Conservation (phyloP, 2,888 invertebrate genomes). For the Drosophila colorata region DNA sequence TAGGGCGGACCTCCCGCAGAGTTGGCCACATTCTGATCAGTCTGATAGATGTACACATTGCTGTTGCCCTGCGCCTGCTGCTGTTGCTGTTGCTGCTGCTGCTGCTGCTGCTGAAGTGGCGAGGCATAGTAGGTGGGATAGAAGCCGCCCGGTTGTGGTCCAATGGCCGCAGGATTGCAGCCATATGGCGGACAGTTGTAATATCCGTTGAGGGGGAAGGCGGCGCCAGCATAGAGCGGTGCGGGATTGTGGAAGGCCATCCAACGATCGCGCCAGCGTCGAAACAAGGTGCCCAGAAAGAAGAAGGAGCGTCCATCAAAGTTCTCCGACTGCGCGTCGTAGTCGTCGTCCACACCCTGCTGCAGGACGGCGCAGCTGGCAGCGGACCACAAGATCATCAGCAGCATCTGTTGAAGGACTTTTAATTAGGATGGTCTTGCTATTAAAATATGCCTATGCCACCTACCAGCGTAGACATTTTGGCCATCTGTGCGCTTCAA, state of each 20-base stretch:
- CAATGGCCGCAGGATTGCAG: slow-evolving; percentile 60
- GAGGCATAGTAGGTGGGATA: slow-evolving; percentile 56
- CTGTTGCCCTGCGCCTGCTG: slow-evolving; percentile 74
- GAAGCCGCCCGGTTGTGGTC: slow-evolving; percentile 54
- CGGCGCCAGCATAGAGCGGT: slow-evolving; percentile 69
- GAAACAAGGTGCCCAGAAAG: slow-evolving; percentile 70
- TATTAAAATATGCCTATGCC: no score
- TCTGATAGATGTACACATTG: slow-evolving; percentile 72
- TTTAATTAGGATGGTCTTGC: background rate
- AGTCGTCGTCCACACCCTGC: slow-evolving; percentile 25
- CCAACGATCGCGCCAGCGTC: slow-evolving; percentile 78
- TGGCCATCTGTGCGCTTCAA: slow-evolving; percentile 42
- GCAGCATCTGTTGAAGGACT: slow-evolving; percentile 18
- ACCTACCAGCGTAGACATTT: slow-evolving; percentile 55
- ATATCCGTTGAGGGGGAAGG: slow-evolving; percentile 59
- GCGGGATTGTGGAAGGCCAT: slow-evolving; percentile 54
- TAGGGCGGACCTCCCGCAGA: slow-evolving; percentile 33
- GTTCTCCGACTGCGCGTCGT: slow-evolving; percentile 28
- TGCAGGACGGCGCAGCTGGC: slow-evolving; percentile 14
- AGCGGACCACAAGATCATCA: slow-evolving; percentile 43
- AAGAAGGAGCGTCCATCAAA: slow-evolving; percentile 71
- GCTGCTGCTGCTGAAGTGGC: slow-evolving; percentile 40
- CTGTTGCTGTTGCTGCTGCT: slow-evolving; percentile 56
- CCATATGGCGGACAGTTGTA: slow-evolving; percentile 70
- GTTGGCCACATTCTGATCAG: slow-evolving; percentile 63